These are phyloP conservation scores for Manacus vitellinus DNA, from an alignment of 2,113 vertebrate species.

Conservation along the genomic window DNA sequence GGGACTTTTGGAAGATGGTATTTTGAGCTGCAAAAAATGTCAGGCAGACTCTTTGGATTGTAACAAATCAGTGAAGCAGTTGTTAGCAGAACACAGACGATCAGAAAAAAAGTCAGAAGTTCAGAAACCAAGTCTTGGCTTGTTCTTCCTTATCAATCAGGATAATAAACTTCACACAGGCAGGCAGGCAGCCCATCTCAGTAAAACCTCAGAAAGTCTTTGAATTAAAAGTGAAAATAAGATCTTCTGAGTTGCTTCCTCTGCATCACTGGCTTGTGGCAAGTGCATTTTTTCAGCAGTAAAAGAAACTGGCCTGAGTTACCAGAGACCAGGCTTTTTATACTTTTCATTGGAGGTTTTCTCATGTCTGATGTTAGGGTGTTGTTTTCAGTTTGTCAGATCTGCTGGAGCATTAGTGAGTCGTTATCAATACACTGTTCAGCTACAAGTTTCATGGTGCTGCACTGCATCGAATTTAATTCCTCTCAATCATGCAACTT, in stretches of 20 bases:
- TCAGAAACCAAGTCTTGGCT: not conserved
- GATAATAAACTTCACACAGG: not conserved
- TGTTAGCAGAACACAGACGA: not conserved
- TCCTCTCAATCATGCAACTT: not conserved
- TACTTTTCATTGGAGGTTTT: not conserved
- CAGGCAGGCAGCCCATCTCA: not conserved
- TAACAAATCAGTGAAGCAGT: not conserved
- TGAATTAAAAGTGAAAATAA: not conserved
- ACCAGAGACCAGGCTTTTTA: not conserved
- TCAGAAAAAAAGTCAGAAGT: not conserved
- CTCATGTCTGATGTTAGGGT: not conserved
- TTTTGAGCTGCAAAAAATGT: not conserved
- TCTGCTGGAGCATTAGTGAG: not conserved
- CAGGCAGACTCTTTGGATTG: not conserved
- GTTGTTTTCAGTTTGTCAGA: not conserved
- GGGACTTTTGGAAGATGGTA: not conserved
- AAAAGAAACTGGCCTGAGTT: not conserved
- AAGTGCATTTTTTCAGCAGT: not conserved
- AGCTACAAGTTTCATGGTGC: not conserved
- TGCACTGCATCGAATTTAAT: not conserved
- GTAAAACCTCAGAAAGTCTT: not conserved
- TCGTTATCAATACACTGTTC: not conserved
- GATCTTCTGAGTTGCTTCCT: not conserved
- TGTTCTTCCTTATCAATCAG: conserved; percentile 31
- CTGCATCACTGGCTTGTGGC: not conserved